These are phyloP conservation scores for Camponotus pennsylvanicus DNA, from an alignment of 1,140 invertebrate species.

Conservation along the genomic window DNA sequence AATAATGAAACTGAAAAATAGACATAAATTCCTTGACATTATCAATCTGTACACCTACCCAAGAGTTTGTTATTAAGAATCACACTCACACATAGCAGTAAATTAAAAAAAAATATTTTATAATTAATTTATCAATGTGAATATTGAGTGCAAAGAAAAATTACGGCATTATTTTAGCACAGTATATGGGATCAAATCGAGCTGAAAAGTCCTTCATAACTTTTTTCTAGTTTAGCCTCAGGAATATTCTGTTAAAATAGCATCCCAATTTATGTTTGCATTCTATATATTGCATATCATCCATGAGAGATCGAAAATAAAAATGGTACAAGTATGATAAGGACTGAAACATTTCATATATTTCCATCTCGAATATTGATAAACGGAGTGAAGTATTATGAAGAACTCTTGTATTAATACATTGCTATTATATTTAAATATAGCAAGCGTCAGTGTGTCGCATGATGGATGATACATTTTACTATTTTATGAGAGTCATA, in stretches of 20 bases:
- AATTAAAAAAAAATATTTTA: background rate
- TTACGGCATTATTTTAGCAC: too few species aligned
- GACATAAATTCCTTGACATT: background rate
- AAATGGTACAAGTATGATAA: background rate
- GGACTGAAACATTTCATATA: background rate
- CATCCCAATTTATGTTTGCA: too few species aligned
- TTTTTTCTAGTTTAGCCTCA: too few species aligned
- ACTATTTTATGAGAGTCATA: background rate
- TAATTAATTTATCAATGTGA: background rate
- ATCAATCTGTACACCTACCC: background rate
- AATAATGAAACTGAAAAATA: background rate
- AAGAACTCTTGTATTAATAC: background rate
- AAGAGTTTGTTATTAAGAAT: background rate
- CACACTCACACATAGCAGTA: background rate
- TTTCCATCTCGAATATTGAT: constrained; percentile 18
- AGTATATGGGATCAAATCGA: too few species aligned
- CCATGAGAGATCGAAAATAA: background rate
- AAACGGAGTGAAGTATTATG: constrained; percentile 8
- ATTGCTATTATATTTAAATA: constrained; percentile 10
- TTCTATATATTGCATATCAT: background rate
- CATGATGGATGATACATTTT: constrained; percentile 36
- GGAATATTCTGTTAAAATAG: too few species aligned
- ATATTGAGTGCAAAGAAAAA: background rate
- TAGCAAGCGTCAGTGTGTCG: background rate
- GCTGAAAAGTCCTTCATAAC: too few species aligned